Evolutionary conservation across 2,888 invertebrate genomes (phyloP), one percentile per base, ranked within the genome.

Genomic region (Pinctada fucata): DNA sequence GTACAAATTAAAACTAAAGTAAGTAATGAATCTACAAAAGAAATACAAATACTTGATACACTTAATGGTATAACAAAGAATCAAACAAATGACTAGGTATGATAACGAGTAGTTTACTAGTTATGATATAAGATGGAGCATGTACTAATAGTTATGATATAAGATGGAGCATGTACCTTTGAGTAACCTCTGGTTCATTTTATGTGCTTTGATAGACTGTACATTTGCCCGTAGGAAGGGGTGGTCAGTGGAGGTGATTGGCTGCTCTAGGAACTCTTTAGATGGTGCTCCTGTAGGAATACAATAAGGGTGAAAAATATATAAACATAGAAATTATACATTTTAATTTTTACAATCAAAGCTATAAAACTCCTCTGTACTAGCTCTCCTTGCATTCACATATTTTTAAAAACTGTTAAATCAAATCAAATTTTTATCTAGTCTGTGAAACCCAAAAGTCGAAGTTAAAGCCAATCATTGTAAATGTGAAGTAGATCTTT

Each of bases 211-310:
- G 52, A 92, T 91, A 13, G 91, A 88, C n/a, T 89, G 85, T 8
- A 91, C 91, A 80, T 91, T 89, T 31, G 87, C 89, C 72, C 91
- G 80, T 1, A 92, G 86, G 83, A 92, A 92, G 2, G 92, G 89
- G 81, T 92, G 89, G 82, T 93, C 92, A 47, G 84, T 81, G 8
- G 90, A 83, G 52, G 91, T 91, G 70, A 92, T 92, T 76, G 90
- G 90, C 84, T 92, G 92, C 73, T 89, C 87, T 58, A 92, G 85
- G 81, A 90, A 92, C 70, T 90, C 91, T 69, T 90, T 86, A 48
- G 88, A 83, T 5, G 92, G 92, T 3, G 91, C 91, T 66, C 92
- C 92, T 92, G 78, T 52, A 79, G 78, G 31, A 45, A 75, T 31
- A 58, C 4, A 1, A 71, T 50, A 0, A 71, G n/a, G 6, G 10